Evolutionary conservation across 2,888 invertebrate species (phyloP).

Genomic region (Cylloceria caligata): DNA sequence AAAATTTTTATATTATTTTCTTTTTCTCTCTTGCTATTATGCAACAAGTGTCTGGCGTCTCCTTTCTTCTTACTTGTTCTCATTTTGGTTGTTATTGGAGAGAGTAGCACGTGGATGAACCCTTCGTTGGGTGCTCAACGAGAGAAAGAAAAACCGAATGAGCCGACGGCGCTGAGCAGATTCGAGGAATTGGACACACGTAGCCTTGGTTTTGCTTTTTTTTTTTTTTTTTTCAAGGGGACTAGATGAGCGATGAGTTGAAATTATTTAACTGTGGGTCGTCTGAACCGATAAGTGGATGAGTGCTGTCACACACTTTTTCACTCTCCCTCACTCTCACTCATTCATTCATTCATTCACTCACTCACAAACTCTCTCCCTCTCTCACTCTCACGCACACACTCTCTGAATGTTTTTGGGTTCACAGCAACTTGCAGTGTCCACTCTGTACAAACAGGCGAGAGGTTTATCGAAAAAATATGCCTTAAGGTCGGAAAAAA

Average conservation of each 20-base stretch:
- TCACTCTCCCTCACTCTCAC: too few species aligned
- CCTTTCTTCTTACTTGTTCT: slow-evolving; percentile 21
- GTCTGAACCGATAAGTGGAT: slow-evolving; percentile 38
- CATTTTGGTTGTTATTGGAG: not conserved
- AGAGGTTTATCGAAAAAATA: slow-evolving; percentile 52
- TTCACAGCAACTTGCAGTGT: too few species aligned
- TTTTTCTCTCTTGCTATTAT: slow-evolving; percentile 41
- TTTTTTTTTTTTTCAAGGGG: slow-evolving; percentile 3
- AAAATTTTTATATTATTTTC: not conserved
- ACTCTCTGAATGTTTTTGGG: not conserved
- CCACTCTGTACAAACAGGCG: too few species aligned
- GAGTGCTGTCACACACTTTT: slow-evolving; percentile 12
- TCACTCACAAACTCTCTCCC: too few species aligned
- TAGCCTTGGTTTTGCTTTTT: slow-evolving; percentile 1
- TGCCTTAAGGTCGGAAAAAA: too few species aligned
- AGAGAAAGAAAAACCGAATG: not conserved
- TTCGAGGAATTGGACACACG: not conserved
- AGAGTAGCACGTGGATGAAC: slow-evolving; percentile 13
- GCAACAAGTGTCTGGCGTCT: slow-evolving; percentile 53
- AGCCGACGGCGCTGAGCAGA: not conserved
- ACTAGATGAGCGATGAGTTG: slow-evolving; percentile 4
- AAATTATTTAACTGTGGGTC: slow-evolving; percentile 18
- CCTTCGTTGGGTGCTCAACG: not conserved
- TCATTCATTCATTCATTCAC: too few species aligned
- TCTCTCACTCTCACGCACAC: too few species aligned